phyloP scores from a whole-genome alignment of 2,113 vertebrate species.

The Sebastes schlegelii region DNA sequence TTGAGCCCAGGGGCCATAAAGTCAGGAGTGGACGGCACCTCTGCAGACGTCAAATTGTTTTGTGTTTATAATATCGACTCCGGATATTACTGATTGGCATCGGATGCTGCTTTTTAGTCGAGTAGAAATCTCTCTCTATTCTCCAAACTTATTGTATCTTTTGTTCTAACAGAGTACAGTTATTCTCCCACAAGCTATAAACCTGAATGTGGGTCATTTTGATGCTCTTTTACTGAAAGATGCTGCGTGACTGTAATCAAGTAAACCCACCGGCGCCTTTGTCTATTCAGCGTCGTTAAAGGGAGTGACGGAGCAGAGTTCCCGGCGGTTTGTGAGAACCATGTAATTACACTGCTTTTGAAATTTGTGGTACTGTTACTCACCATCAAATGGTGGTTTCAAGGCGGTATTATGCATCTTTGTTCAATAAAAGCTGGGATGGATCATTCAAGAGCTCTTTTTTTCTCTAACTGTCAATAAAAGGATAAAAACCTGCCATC shows the following conservation, averaged over 20 bases:
- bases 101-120: background rate
- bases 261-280: slow-evolving; percentile 44
- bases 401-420: slow-evolving; percentile 9
- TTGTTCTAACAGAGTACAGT: background rate
- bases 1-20: slow-evolving; percentile 59
- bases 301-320: slow-evolving; percentile 33
- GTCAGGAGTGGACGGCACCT: slow-evolving; percentile 60
- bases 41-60: slow-evolving; percentile 50
- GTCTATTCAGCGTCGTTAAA: slow-evolving; percentile 43
- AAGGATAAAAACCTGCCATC: background rate
- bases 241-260: slow-evolving; percentile 56
- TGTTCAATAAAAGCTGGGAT: background rate
- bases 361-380: slow-evolving; percentile 49
- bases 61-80: slow-evolving; percentile 29
- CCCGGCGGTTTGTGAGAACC: slow-evolving; percentile 34
- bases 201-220: background rate
- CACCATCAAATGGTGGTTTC: slow-evolving; percentile 43
- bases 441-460: slow-evolving; percentile 16
- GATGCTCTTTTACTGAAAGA: slow-evolving; percentile 19
- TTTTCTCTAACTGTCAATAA: background rate
- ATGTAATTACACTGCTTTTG: slow-evolving; percentile 74
- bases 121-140: background rate
- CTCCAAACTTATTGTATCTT: background rate
- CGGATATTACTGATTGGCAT: slow-evolving; percentile 47
- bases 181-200: slow-evolving; percentile 16